These are phyloP conservation scores for Koerneria pararmatus DNA, from an alignment of 2,888 invertebrate genomes.

Conservation along the genomic window DNA sequence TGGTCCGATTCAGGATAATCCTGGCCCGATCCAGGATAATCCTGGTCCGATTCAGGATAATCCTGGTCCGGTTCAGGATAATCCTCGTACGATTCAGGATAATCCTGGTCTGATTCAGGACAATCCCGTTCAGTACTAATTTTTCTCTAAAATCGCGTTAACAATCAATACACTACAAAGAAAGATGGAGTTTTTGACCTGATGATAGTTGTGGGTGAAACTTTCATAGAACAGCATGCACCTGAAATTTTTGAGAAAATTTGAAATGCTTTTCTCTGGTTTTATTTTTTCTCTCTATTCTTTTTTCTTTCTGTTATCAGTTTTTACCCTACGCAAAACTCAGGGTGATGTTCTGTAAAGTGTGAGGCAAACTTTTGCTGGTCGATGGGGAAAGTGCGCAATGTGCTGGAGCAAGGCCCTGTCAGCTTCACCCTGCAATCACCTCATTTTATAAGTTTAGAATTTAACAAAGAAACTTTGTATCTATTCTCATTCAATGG, in stretches of 20 bases:
- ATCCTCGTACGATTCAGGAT: no score
- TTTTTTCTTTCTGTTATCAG: background rate
- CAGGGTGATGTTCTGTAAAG: background rate
- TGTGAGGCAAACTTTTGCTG: slow-evolving; percentile 46
- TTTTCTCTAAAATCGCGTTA: no score
- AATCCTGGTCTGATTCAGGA: no score
- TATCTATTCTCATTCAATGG: no score
- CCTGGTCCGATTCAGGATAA: no score
- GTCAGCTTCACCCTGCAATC: slow-evolving; percentile 43
- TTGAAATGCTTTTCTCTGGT: background rate
- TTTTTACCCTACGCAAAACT: background rate
- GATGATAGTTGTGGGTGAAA: slow-evolving; percentile 56
- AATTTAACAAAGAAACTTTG: background rate
- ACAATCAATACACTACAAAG: no score
- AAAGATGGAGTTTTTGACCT: no score
- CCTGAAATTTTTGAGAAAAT: slow-evolving; percentile 12
- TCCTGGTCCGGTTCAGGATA: no score
- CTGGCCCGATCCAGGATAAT: no score
- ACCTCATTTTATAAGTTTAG: background rate
- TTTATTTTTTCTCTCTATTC: background rate
- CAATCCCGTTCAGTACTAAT: no score
- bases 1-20: no score
- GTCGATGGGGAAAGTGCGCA: slow-evolving; percentile 51
- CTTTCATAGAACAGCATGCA: slow-evolving; percentile 58
- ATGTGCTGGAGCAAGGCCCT: slow-evolving; percentile 41